Evolutionary conservation across 2,888 invertebrate species (phyloP), one percentile per base, ranked within the genome.

Genomic region (Ashinkailepas kermadecensis): DNA sequence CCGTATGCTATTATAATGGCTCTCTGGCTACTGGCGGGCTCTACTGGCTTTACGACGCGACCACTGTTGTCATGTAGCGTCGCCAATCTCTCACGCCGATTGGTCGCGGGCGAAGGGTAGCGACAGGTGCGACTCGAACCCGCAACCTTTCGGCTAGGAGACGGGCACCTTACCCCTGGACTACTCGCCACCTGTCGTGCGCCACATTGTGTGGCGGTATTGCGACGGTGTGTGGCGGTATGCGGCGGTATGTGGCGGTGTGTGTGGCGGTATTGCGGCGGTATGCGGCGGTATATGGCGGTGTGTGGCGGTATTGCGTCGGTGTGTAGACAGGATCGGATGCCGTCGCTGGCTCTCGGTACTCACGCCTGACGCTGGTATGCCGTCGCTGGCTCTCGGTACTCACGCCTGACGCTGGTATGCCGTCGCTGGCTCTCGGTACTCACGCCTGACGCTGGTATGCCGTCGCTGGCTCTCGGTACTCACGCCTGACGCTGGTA

Each of bases 301-400:
- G 64, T 7, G 21, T 39, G 21, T n/a, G 64, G 64, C 10, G 64
- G 21, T 10, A 18, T 15, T 15, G 21, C 18, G 64, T 21, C 15
- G 64, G 64, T 64, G 21, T 18, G 15, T n/a, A n/a, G n/a, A n/a
- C n/a, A n/a, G n/a, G n/a, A n/a, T n/a, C n/a, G n/a, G n/a, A n/a
- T n/a, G n/a, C 21, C 64, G 64, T 13, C 18, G 18, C 64, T 12
- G 67, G 67, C 11, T 12, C 67, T 25, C 67, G 70, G 70, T 70
- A 70, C 70, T 70, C 70, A 70, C 70, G 23, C 15, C 70, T 70
- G 70, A 15, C 70, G 70, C 39, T 70, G 70, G 70, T 89, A 89
- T 87, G 82, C 15, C 81, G 81, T 4, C 39, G 39, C 64, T 12
- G 67, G 67, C 11, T 12, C 67, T 25, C 67, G 70, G 70, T 70